A percentile compares a stretch with the other conserved stretches of the same genome.
These are phyloP conservation scores for Pollenia griseotomentosa DNA, from an alignment of 2,888 invertebrate species.

Conservation along the genomic window DNA sequence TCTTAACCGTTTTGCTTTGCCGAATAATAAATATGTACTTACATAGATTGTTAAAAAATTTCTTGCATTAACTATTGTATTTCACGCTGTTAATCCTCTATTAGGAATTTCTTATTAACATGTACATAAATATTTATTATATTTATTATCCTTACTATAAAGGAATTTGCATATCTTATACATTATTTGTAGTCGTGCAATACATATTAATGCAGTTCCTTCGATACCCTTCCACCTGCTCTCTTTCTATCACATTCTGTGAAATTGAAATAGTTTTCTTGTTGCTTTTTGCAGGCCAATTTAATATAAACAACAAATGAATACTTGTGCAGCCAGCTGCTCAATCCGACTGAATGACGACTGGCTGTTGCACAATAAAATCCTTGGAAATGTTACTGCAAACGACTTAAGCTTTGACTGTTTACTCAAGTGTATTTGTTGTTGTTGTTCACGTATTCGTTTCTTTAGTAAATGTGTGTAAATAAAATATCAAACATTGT, in stretches of 20 bases:
- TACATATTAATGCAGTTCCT: conserved; percentile 1
- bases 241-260: not conserved
- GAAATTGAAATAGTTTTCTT: not conserved
- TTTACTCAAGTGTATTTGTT: not conserved
- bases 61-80: not conserved
- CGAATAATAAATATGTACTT: no score
- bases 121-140: conserved; percentile 30
- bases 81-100: not conserved
- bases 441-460: not conserved
- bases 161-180: conserved; percentile 15
- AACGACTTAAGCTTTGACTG: conserved; percentile 2
- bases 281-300: conserved; percentile 38
- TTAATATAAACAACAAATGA: conserved; percentile 33
- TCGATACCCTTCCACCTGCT: not conserved
- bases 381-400: conserved; percentile 62
- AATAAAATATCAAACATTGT: conserved; percentile 51
- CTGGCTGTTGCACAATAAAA: conserved; percentile 67
- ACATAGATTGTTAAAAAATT: no score
- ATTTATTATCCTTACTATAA: conserved; percentile 37
- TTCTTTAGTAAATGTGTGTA: not conserved
- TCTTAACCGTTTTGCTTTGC: no score
- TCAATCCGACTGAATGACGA: conserved; percentile 14
- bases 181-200: conserved; percentile 2
- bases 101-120: conserved; percentile 17
- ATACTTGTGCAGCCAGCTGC: conserved; percentile 31